phyloP scores from a whole-genome alignment of 2,888 invertebrate genomes.

The Ametastegia equiseti region DNA sequence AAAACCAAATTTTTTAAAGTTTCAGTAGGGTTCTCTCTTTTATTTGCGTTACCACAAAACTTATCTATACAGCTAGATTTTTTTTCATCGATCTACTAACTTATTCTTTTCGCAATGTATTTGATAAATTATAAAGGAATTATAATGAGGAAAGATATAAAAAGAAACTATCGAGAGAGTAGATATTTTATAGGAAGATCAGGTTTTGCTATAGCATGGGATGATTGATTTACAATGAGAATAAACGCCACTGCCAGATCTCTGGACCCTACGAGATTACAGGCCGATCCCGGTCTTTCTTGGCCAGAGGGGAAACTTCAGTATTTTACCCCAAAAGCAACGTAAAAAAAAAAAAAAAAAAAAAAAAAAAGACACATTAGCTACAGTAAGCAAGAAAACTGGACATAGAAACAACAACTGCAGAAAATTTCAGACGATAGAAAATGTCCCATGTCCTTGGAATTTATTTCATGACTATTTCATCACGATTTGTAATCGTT shows the following conservation, averaged over 20 bases:
- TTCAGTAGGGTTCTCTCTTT: no score
- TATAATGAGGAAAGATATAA: not conserved
- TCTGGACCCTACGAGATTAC: no score
- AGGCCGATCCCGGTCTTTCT: no score
- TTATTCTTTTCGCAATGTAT: no score
- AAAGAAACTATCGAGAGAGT: not conserved
- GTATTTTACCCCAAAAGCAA: not conserved
- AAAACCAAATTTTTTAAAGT: no score
- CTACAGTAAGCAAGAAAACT: not conserved
- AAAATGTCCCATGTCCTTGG: not conserved
- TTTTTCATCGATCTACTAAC: no score
- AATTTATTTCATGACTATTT: not conserved
- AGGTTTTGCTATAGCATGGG: not conserved
- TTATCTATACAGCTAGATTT: no score
- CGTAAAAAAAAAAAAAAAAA: no score
- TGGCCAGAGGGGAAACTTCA: not conserved
- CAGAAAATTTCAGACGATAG: not conserved
- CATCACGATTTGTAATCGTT: no score
- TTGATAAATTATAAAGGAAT: no score
- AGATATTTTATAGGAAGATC: not conserved
- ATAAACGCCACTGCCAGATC: constrained; percentile 35
- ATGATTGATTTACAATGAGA: constrained; percentile 38
- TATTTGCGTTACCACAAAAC: no score
- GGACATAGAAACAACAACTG: not conserved
- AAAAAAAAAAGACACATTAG: not conserved